A percentile compares a stretch with the other conserved stretches of the same genome.
These are phyloP conservation scores for Meandrusa payeni DNA, from an alignment of 2,888 invertebrate genomes.

Conservation along the genomic window DNA sequence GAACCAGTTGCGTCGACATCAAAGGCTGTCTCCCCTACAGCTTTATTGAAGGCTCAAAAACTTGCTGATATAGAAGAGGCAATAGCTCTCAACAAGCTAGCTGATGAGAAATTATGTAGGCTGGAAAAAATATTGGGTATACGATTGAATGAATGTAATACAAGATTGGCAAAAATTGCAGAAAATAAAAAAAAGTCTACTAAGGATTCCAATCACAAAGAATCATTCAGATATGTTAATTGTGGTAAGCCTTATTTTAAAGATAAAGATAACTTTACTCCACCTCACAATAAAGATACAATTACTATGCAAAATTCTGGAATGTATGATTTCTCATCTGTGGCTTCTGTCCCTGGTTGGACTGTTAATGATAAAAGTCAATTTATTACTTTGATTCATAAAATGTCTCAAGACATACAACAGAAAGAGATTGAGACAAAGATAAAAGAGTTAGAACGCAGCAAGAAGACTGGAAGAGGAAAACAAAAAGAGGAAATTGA, in stretches of 20 bases:
- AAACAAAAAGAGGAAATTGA: constrained; percentile 25
- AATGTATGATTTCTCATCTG: constrained; percentile 69
- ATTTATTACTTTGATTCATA: constrained; percentile 70
- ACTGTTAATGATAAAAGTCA: constrained; percentile 79
- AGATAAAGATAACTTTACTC: constrained; percentile 73
- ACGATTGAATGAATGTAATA: constrained; percentile 54
- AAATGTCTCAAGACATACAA: constrained; percentile 46
- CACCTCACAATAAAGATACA: constrained; percentile 83
- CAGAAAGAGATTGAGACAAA: constrained; percentile 39
- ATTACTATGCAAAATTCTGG: constrained; percentile 50
- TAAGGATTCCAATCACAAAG: constrained; percentile 30
- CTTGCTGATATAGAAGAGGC: constrained; percentile 44
- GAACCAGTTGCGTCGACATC: constrained; percentile 27
- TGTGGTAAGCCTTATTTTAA: constrained; percentile 86
- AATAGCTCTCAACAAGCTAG: constrained; percentile 56
- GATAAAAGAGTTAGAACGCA: constrained; percentile 41
- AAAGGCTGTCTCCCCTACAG: constrained; percentile 24
- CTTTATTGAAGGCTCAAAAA: constrained; percentile 28
- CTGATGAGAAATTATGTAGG: constrained; percentile 50
- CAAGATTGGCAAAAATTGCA: constrained; percentile 42
- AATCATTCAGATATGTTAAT: constrained; percentile 45
- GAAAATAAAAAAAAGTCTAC: constrained; percentile 25
- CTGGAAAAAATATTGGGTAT: constrained; percentile 48
- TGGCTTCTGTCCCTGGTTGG: constrained; percentile 73
- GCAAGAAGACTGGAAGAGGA: too few relatives aligned